Evolutionary conservation across 2,888 invertebrate genomes (phyloP), one percentile per base, ranked within the genome.

Genomic region (Lithophane ornitopus): DNA sequence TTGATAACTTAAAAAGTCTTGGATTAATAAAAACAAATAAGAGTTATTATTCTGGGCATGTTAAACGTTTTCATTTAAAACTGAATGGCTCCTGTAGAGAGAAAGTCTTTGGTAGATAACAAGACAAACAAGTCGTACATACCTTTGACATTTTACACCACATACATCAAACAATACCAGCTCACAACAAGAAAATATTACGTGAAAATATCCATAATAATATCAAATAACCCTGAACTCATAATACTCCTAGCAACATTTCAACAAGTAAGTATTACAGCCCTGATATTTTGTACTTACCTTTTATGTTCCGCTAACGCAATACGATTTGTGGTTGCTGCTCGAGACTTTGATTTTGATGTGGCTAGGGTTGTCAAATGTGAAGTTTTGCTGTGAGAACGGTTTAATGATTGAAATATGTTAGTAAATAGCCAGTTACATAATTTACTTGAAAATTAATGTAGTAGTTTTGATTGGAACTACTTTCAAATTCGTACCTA

Each of bases 311-410:
- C 65, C 58, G 68, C 63, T 78, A 81, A 81, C 81, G 73, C 78
- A 79, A 85, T 81, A 74, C 73, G 76, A 81, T 87, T 87, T 88
- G 80, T 70, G 86, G 87, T 82, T 70, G 77, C 68, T 70, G 61
- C 68, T 77, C 61, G 65, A 69, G 62, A 66, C 67, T 82, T 80
- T 77, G 76, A 88, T 86, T 85, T 82, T 70, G 59, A 63, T 39
- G 11, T 44, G 12, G 44, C 22, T 74, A 87, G 82, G 85, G 82
- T 34, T 85, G 85, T 52, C 68, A 44, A 19, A 1, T 8, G 14
- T 14, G 1, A 2, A 4, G 14, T 66, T 54, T 26, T 34, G 4
- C 41, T 16, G 11, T 28, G 16, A 28, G 39, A 70, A 70, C 14
- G 9, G 3, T 61, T 49, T 46, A 34, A 54, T 34, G 22, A 26